These are phyloP conservation scores for Anagyrus pseudococci DNA, from an alignment of 2,888 invertebrate genomes.

Conservation along the genomic window DNA sequence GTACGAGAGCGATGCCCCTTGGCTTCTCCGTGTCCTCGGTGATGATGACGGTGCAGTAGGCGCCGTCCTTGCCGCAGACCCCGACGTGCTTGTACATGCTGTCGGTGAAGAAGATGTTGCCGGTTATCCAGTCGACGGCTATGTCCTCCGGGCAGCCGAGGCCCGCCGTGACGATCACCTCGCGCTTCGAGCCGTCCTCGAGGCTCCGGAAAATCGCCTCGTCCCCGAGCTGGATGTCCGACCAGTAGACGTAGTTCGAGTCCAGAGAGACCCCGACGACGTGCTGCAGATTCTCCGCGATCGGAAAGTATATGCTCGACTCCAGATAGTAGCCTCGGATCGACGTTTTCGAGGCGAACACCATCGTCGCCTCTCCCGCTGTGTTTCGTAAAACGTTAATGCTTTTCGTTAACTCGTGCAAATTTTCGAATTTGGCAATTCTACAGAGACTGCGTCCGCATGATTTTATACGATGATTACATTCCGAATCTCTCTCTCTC, in stretches of 20 bases:
- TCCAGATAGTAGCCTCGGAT: constrained; percentile 71
- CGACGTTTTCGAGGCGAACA: constrained; percentile 72
- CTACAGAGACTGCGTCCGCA: too few relatives aligned
- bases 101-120: constrained; percentile 85
- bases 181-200: constrained; percentile 68
- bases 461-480: too few relatives aligned
- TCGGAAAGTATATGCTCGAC: constrained; percentile 63
- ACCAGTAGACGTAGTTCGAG: constrained; percentile 78
- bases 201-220: constrained; percentile 74
- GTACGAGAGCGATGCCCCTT: constrained; percentile 74
- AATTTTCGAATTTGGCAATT: too few relatives aligned
- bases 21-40: constrained; percentile 71
- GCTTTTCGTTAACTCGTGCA: background rate
- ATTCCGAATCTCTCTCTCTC: too few relatives aligned
- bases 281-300: constrained; percentile 66
- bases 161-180: constrained; percentile 65
- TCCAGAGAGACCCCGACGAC: constrained; percentile 76
- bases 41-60: constrained; percentile 71
- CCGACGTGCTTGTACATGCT: constrained; percentile 73
- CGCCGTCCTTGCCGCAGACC: constrained; percentile 75
- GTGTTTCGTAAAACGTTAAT: constrained; percentile 7
- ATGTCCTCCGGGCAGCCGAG: constrained; percentile 77
- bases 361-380: constrained; percentile 72
- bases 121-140: constrained; percentile 79
- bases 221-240: constrained; percentile 73